Percentiles rank a stretch among this genome's conserved stretches.
These are phyloP conservation scores for Agonum fuliginosum DNA, from an alignment of 2,888 invertebrate species.

Conservation along the genomic window DNA sequence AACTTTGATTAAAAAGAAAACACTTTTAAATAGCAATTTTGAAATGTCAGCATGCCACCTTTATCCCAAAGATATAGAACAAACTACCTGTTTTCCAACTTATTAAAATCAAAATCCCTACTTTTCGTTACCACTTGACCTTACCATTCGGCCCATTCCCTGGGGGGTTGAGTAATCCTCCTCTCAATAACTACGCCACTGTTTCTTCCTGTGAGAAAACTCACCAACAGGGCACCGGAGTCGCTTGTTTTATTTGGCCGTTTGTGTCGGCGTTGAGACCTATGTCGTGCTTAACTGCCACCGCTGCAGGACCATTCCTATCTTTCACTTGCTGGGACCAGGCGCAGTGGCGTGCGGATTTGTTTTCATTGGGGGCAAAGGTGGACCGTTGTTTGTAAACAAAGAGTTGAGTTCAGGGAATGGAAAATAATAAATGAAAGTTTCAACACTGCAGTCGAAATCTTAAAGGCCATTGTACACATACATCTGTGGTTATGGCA, in stretches of 20 bases:
- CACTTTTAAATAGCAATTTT: too few species aligned
- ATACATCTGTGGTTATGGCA: too few species aligned
- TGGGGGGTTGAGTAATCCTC: background rate
- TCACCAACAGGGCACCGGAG: background rate
- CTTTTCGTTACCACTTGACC: background rate
- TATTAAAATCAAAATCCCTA: conserved; percentile 31
- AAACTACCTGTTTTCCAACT: background rate
- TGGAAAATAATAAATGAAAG: too few species aligned
- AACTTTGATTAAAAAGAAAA: too few species aligned
- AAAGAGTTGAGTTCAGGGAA: background rate
- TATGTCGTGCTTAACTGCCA: conserved; percentile 43
- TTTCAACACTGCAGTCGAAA: too few species aligned
- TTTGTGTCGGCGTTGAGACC: conserved; percentile 45
- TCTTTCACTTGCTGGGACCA: conserved; percentile 8
- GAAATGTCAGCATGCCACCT: background rate
- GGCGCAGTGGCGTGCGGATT: background rate
- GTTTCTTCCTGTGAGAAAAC: conserved; percentile 25
- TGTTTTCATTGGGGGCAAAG: background rate
- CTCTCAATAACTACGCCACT: background rate
- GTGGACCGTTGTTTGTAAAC: background rate
- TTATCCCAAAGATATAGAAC: background rate
- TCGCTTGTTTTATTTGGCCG: conserved; percentile 52
- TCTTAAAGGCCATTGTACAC: too few species aligned
- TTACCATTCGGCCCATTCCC: background rate
- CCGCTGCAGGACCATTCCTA: conserved; percentile 15